Conservation (phyloP, 2,113 vertebrate genomes). For the Tupaia chinensis region DNA sequence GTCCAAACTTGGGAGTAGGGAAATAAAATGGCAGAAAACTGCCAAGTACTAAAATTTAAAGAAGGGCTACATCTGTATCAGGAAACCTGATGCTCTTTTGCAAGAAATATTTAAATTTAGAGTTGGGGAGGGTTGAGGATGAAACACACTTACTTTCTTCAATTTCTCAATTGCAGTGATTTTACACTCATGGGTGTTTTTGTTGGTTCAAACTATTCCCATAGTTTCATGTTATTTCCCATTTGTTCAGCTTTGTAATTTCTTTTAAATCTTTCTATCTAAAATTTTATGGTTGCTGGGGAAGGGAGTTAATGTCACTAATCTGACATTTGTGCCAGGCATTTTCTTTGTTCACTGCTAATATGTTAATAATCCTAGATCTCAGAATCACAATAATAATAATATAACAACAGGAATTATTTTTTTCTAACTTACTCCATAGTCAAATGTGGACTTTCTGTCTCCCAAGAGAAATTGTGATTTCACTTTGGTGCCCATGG, state of each 20-base stretch:
- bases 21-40: slow-evolving; percentile 59
- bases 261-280: slow-evolving; percentile 66
- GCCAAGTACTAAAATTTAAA: slow-evolving; percentile 64
- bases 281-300: slow-evolving; percentile 57
- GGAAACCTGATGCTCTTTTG: slow-evolving; percentile 66
- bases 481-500: slow-evolving; percentile 77
- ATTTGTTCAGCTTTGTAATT: slow-evolving; percentile 43
- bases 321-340: slow-evolving; percentile 63
- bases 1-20: slow-evolving; percentile 26
- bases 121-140: slow-evolving; percentile 17
- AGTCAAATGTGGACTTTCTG: slow-evolving; percentile 74
- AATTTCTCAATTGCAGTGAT: background rate
- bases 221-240: slow-evolving; percentile 42
- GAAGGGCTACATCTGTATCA: slow-evolving; percentile 73
- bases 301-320: slow-evolving; percentile 61
- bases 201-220: slow-evolving; percentile 34
- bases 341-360: slow-evolving; percentile 66
- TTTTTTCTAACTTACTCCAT: slow-evolving; percentile 69
- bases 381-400: slow-evolving; percentile 64
- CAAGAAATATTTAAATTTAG: slow-evolving; percentile 49
- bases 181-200: slow-evolving; percentile 50
- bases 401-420: slow-evolving; percentile 66
- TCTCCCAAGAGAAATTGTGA: slow-evolving; percentile 76
- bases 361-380: slow-evolving; percentile 50
- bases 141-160: slow-evolving; percentile 58